phyloP scores from a whole-genome alignment of 1,140 invertebrate species.

The Orussus abietinus region DNA sequence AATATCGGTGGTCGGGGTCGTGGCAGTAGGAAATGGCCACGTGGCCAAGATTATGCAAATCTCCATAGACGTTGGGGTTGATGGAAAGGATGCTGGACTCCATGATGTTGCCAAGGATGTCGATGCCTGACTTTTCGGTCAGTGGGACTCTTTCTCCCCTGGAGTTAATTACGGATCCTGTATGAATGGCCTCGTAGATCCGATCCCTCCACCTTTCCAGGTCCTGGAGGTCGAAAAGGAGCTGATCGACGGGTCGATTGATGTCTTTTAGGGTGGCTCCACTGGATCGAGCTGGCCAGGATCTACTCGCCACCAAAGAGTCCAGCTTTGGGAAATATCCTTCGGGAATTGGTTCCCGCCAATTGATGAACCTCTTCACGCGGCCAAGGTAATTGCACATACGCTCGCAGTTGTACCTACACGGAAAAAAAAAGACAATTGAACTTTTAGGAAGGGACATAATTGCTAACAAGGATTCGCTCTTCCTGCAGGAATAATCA shows the following conservation, averaged over 20 bases:
- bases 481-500: too few species aligned
- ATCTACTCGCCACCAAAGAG: conserved; percentile 60
- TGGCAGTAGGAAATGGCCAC: conserved; percentile 65
- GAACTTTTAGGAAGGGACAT: conserved; percentile 12
- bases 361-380: conserved; percentile 58
- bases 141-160: conserved; percentile 55
- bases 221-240: conserved; percentile 64
- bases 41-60: conserved; percentile 71
- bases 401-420: conserved; percentile 69
- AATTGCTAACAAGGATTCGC: too few species aligned
- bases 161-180: conserved; percentile 55
- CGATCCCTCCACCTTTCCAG: conserved; percentile 72
- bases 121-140: conserved; percentile 69
- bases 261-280: conserved; percentile 61
- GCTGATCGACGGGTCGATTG: conserved; percentile 63
- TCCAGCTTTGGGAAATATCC: conserved; percentile 74
- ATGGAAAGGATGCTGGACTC: conserved; percentile 68
- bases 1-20: conserved; percentile 68
- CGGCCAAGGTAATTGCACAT: conserved; percentile 60
- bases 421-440: too few species aligned
- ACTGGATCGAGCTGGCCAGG: conserved; percentile 62
- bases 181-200: conserved; percentile 70
- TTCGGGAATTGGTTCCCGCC: conserved; percentile 61
- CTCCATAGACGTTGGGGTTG: conserved; percentile 68
- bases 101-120: conserved; percentile 75